phyloP scores from a whole-genome alignment of 2,888 invertebrate genomes.

The Oligia fasciuncula region DNA sequence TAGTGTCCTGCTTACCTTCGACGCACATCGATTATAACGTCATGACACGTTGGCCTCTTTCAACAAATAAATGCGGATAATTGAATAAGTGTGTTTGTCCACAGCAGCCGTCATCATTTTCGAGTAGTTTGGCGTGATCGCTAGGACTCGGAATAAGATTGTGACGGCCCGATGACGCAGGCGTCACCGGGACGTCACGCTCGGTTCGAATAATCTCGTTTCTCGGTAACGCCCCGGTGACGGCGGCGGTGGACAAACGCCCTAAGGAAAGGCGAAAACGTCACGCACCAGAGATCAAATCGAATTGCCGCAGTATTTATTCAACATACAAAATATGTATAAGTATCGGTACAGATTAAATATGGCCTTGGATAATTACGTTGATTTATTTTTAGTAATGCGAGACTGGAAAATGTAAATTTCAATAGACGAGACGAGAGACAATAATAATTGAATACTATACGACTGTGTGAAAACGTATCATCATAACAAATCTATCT shows the following conservation, averaged over 20 bases:
- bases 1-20: conserved; percentile 53
- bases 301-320: neutral
- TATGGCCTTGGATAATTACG: conserved; percentile 4
- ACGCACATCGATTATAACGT: conserved; percentile 21
- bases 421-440: neutral
- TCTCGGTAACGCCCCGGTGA: neutral
- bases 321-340: neutral
- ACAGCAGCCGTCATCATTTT: neutral
- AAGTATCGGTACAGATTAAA: neutral
- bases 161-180: neutral
- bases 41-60: conserved; percentile 31
- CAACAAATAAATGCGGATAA: conserved; percentile 24
- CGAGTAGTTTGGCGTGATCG: neutral
- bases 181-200: too few species aligned
- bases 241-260: neutral
- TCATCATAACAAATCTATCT: too few species aligned
- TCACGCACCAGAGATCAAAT: conserved; percentile 17
- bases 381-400: neutral
- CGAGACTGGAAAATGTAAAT: conserved; percentile 10
- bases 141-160: neutral
- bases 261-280: conserved; percentile 13
- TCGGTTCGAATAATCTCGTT: neutral
- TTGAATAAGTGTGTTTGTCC: neutral
- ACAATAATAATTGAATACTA: neutral
- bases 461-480: neutral